Percentiles rank a stretch among this genome's conserved stretches.
Conservation (phyloP, 2,113 vertebrate genomes). For the Capreolus pygargus region DNA sequence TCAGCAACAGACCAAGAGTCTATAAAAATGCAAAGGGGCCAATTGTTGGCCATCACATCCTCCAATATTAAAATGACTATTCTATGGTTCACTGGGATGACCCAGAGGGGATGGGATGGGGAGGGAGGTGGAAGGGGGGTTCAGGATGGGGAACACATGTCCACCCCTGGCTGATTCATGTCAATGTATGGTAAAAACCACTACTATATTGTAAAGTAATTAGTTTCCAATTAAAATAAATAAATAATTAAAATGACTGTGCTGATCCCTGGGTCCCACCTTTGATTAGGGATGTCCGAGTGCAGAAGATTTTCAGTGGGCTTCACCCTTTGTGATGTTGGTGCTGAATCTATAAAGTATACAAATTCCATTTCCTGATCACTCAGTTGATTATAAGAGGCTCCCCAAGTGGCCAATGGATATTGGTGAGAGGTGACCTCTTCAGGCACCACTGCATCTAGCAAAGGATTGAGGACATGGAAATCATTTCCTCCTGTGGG, state of each 20-base stretch:
- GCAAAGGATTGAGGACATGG: neutral
- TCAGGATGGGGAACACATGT: neutral
- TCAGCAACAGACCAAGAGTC: neutral
- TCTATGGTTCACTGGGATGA: neutral
- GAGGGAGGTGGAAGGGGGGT: neutral
- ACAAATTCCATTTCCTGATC: neutral
- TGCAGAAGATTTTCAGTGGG: neutral
- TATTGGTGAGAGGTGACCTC: neutral
- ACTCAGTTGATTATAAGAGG: neutral
- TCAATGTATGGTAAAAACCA: neutral
- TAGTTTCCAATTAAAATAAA: neutral
- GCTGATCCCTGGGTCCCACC: too few relatives aligned
- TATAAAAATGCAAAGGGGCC: neutral
- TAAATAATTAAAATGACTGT: neutral
- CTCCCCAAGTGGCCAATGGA: neutral
- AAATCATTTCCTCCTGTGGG: neutral
- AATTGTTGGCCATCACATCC: neutral
- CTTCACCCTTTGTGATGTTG: neutral
- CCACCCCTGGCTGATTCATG: neutral
- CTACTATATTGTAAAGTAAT: neutral
- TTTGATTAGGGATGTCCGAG: neutral
- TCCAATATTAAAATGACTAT: neutral
- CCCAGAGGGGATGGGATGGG: neutral
- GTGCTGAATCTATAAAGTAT: neutral
- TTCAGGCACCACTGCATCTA: neutral